Percentiles rank a stretch among this genome's conserved stretches.
Conservation (phyloP, 2,888 invertebrate genomes). For the Phlogophora meticulosa region DNA sequence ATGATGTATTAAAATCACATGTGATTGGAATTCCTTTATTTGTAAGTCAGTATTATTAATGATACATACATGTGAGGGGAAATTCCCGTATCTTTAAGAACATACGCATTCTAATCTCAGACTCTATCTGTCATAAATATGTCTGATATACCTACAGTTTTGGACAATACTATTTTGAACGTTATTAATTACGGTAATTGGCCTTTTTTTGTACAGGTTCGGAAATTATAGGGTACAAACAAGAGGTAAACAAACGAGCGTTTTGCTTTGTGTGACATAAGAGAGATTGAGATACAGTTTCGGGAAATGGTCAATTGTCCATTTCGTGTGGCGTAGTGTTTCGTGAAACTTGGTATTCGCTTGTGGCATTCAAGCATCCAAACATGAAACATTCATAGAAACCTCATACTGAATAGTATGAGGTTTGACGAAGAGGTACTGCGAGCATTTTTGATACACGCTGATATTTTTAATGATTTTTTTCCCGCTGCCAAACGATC, state of each 20-base stretch:
- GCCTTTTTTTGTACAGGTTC: not conserved
- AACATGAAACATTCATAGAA: not conserved
- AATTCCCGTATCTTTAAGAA: too few species aligned
- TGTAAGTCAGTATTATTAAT: slow-evolving; percentile 16
- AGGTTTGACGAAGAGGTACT: too few species aligned
- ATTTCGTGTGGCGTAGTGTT: slow-evolving; percentile 12
- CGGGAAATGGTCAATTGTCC: slow-evolving; percentile 9
- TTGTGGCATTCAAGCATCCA: not conserved
- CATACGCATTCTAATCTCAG: too few species aligned
- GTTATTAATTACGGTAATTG: too few species aligned
- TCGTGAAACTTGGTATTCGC: slow-evolving; percentile 11
- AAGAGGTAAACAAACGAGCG: too few species aligned
- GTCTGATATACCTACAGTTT: too few species aligned
- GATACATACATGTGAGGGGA: too few species aligned
- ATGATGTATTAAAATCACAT: slow-evolving; percentile 34
- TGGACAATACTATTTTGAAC: too few species aligned
- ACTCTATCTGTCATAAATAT: too few species aligned
- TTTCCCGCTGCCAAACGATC: too few species aligned
- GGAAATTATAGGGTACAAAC: slow-evolving; percentile 20
- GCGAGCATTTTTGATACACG: too few species aligned
- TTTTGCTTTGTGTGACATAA: slow-evolving; percentile 3
- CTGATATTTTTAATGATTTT: too few species aligned
- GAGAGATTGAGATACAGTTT: slow-evolving; percentile 17
- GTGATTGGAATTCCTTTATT: slow-evolving; percentile 19
- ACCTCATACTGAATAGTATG: not conserved